Evolutionary conservation across 1,140 invertebrate species (phyloP).

Genomic region (Apolygus lucorum): DNA sequence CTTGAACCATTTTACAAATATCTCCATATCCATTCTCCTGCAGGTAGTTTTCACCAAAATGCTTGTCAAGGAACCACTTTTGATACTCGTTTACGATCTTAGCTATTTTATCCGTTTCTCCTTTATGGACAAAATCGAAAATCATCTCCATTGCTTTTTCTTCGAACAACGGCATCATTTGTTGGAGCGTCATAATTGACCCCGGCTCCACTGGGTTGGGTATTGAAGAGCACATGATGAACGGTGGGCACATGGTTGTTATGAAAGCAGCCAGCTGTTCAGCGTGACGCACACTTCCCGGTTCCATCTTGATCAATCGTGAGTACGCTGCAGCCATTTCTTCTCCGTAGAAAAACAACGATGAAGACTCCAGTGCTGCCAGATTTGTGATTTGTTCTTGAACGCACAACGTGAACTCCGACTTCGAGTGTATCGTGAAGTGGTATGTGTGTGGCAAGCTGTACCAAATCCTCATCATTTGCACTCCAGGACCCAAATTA

Average conservation of each 20-base stretch:
- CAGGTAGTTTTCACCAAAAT: background rate
- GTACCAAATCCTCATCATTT: conserved; percentile 7
- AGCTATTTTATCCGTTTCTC: background rate
- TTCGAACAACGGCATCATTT: conserved; percentile 1
- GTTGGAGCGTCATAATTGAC: background rate
- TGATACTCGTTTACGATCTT: background rate
- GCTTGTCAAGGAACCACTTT: conserved; percentile 6
- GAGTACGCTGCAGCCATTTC: background rate
- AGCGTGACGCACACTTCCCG: background rate
- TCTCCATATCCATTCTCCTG: background rate
- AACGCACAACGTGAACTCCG: background rate
- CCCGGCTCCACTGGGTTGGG: background rate
- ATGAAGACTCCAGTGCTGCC: background rate
- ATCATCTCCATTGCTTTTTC: conserved; percentile 2
- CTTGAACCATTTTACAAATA: background rate
- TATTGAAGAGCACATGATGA: background rate
- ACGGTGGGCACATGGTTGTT: background rate
- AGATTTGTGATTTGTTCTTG: background rate
- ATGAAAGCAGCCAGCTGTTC: background rate
- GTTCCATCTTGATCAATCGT: background rate
- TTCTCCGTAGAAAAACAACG: background rate
- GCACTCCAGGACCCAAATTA: conserved; percentile 6
- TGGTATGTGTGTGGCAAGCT: background rate
- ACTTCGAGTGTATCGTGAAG: background rate
- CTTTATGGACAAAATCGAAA: background rate